These are phyloP conservation scores for Dicyrtoma fusca DNA, from an alignment of 2,888 invertebrate genomes.

Conservation along the genomic window DNA sequence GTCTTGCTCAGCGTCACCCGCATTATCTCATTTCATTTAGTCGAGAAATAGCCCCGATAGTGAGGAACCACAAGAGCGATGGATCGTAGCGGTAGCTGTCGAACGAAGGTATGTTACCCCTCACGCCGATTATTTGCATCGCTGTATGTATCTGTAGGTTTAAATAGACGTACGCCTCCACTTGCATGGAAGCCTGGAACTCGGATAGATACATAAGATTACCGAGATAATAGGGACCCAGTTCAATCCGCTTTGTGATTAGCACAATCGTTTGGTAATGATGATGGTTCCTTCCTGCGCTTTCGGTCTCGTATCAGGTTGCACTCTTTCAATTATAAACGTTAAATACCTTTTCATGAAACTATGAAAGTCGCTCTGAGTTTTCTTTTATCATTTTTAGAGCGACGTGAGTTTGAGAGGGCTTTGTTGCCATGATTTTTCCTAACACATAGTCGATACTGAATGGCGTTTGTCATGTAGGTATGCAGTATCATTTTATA, in stretches of 20 bases:
- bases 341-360: no score
- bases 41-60: neutral
- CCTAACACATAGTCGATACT: no score
- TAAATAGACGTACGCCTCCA: neutral
- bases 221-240: neutral
- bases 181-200: neutral
- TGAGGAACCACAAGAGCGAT: neutral
- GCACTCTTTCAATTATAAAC: slow-evolving; percentile 8
- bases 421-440: no score
- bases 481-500: no score
- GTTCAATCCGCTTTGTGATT: slow-evolving; percentile 27
- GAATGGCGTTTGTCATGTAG: no score
- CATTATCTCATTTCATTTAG: slow-evolving; percentile 31
- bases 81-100: neutral
- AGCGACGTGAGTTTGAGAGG: no score
- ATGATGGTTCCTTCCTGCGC: slow-evolving; percentile 17
- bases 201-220: no score
- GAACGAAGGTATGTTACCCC: no score
- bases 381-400: no score
- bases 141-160: neutral
- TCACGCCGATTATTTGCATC: neutral
- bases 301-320: slow-evolving; percentile 19
- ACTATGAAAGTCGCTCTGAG: no score
- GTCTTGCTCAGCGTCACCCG: slow-evolving; percentile 27
- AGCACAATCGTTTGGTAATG: slow-evolving; percentile 21